phyloP scores from a whole-genome alignment of 2,888 invertebrate genomes.

The Sisyra nigra region DNA sequence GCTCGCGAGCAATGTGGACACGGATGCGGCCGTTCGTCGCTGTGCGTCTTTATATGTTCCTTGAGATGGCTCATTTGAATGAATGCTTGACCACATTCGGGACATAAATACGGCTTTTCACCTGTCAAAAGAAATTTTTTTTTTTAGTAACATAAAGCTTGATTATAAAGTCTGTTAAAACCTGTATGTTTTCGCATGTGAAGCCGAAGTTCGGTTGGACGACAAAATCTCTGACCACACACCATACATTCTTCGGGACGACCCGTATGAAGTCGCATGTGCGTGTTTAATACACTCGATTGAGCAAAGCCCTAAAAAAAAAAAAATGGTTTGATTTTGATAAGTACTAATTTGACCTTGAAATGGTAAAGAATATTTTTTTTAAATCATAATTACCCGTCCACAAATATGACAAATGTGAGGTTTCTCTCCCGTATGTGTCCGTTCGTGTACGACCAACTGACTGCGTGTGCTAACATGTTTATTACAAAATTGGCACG shows the following conservation, averaged over 20 bases:
- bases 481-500: constrained; percentile 20
- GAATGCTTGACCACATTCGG: constrained; percentile 21
- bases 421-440: constrained; percentile 20
- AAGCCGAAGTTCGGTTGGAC: constrained; percentile 20
- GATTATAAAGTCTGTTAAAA: not conserved
- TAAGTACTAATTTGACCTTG: not conserved
- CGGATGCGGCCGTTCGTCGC: constrained; percentile 20
- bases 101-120: constrained; percentile 23
- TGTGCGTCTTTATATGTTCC: constrained; percentile 22
- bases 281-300: constrained; percentile 21
- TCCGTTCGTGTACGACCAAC: constrained; percentile 18
- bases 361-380: not conserved
- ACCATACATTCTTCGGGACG: constrained; percentile 20
- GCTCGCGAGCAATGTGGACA: constrained; percentile 21
- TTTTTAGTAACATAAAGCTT: not conserved
- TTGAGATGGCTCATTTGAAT: constrained; percentile 22
- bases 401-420: constrained; percentile 21
- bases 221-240: constrained; percentile 22
- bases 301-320: constrained; percentile 19
- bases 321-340: not conserved
- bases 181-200: constrained; percentile 24
- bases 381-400: constrained; percentile 14
- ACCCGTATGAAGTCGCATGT: constrained; percentile 22
- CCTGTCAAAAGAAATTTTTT: constrained; percentile 16
- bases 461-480: constrained; percentile 18